Conservation (phyloP, 1,140 invertebrate genomes). For the Bathynomus jamesi region DNA sequence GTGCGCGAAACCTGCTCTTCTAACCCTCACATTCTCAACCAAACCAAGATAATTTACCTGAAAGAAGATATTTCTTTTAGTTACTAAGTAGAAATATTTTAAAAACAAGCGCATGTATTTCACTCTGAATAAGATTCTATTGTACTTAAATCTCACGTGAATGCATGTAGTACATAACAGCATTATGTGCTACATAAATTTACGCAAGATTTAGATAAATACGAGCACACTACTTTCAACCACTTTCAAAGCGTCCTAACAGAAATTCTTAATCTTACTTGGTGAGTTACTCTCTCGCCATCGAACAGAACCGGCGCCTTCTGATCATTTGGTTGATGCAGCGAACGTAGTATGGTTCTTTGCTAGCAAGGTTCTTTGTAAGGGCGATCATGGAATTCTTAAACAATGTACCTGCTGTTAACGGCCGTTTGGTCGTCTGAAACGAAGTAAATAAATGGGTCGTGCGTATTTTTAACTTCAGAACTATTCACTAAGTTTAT, state of each 20-base stretch:
- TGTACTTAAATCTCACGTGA: too few relatives aligned
- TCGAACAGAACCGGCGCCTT: conserved; percentile 78
- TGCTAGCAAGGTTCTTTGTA: conserved; percentile 76
- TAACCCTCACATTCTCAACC: conserved; percentile 85
- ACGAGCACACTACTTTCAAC: too few relatives aligned
- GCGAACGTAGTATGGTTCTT: conserved; percentile 94
- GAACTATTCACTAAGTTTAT: too few relatives aligned
- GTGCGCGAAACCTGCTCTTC: conserved; percentile 87
- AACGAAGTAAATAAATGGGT: conserved; percentile 39
- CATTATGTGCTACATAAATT: too few relatives aligned
- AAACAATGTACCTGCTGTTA: conserved; percentile 87
- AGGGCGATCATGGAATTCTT: conserved; percentile 87
- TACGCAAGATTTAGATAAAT: too few relatives aligned
- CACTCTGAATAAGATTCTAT: too few relatives aligned
- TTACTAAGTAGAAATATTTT: too few relatives aligned
- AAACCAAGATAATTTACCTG: conserved; percentile 65
- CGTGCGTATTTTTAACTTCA: too few relatives aligned
- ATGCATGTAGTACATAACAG: too few relatives aligned
- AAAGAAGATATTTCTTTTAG: neutral
- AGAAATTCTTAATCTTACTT: conserved; percentile 61
- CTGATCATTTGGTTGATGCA: conserved; percentile 91
- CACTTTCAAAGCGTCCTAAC: too few relatives aligned
- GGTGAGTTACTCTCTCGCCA: conserved; percentile 68
- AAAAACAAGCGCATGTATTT: too few relatives aligned
- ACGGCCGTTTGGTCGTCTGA: conserved; percentile 84